Conservation (phyloP, 2,113 vertebrate genomes). For the Ceratotherium simum region DNA sequence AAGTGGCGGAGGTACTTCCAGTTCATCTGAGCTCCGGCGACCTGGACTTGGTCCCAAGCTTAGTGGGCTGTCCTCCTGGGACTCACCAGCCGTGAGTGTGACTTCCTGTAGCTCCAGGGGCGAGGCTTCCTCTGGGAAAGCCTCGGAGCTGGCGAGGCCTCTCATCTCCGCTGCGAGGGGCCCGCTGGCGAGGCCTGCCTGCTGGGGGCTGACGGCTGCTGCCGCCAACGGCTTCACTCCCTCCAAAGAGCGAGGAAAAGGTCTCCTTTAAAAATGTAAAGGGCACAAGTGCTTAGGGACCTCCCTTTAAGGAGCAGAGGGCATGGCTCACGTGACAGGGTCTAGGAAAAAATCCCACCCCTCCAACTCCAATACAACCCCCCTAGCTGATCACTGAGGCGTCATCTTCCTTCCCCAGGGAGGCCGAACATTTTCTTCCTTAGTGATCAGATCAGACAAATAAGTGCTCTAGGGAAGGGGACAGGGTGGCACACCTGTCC, state of each 20-base stretch:
- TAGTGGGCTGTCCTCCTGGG: constrained; percentile 57
- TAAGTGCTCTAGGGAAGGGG: neutral
- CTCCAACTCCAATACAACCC: neutral
- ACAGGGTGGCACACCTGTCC: too few species aligned
- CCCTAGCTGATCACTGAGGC: rapidly evolving
- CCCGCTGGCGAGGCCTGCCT: neutral
- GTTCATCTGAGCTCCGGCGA: constrained; percentile 73
- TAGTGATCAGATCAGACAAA: neutral
- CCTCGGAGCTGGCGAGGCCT: neutral
- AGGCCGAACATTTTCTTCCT: neutral
- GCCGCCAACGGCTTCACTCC: neutral
- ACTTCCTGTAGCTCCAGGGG: constrained; percentile 80
- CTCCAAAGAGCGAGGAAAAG: neutral
- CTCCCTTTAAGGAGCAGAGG: neutral
- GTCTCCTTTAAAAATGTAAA: neutral
- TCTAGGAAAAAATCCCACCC: neutral
- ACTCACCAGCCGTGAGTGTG: constrained; percentile 62
- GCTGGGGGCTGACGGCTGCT: neutral
- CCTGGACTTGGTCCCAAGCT: constrained; percentile 76
- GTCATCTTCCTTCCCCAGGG: neutral
- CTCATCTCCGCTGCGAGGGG: constrained; percentile 15
- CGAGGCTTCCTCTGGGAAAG: constrained; percentile 77
- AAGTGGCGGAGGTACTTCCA: constrained; percentile 53
- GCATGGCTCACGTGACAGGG: neutral
- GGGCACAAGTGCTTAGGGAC: neutral